Conservation (phyloP, 2,888 invertebrate genomes). For the Xestobium rufovillosum region DNA sequence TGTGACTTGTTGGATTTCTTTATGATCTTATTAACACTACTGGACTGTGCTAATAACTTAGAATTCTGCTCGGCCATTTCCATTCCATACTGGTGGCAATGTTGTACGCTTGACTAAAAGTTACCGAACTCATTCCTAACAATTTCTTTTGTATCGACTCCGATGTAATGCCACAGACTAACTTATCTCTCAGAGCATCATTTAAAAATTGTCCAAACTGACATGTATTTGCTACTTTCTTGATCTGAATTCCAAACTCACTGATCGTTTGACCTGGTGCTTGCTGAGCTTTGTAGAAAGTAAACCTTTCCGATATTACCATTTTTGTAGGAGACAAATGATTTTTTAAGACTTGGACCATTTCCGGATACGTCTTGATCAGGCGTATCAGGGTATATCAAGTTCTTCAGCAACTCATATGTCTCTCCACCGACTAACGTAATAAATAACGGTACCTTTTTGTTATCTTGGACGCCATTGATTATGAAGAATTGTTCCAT, state of each 20-base stretch:
- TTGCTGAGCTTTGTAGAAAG: slow-evolving; percentile 11
- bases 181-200: slow-evolving; percentile 16
- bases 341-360: slow-evolving; percentile 5
- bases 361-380: slow-evolving; percentile 4
- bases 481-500: too few relatives aligned
- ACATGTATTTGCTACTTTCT: slow-evolving; percentile 12
- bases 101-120: too few relatives aligned
- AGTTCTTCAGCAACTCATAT: slow-evolving; percentile 6
- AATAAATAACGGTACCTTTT: too few relatives aligned
- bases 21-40: too few relatives aligned
- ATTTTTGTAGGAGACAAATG: slow-evolving; percentile 10
- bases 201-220: slow-evolving; percentile 14
- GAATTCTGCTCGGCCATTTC: too few relatives aligned
- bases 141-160: slow-evolving; percentile 13
- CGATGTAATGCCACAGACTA: slow-evolving; percentile 14
- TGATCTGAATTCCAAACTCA: slow-evolving; percentile 11
- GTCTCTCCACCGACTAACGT: too few relatives aligned
- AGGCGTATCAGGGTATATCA: slow-evolving; percentile 3
- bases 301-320: slow-evolving; percentile 11
- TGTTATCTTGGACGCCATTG: too few relatives aligned
- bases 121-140: too few relatives aligned
- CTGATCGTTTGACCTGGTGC: slow-evolving; percentile 7
- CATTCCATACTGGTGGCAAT: too few relatives aligned
- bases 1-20: too few relatives aligned
- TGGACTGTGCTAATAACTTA: too few relatives aligned